phyloP scores from a whole-genome alignment of 2,797 vertebrate genomes.

The Neostethus bicornis region DNA sequence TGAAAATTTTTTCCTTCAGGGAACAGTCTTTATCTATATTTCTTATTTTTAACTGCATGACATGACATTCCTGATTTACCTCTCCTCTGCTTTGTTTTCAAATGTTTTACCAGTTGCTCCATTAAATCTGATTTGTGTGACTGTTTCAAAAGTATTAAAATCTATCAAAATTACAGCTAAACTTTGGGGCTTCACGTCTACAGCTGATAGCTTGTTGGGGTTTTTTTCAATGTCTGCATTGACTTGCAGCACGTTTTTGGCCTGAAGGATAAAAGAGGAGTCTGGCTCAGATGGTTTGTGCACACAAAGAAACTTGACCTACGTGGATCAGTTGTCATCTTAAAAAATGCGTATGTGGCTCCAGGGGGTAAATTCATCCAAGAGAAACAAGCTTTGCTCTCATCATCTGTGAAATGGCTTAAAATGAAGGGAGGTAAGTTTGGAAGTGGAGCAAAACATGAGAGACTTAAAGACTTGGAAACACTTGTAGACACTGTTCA shows the following conservation, averaged over 20 bases:
- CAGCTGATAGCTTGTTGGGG: not conserved
- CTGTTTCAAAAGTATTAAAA: conserved; percentile 9
- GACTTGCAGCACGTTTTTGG: conserved; percentile 19
- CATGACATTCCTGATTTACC: conserved; percentile 38
- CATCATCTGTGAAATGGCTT: conserved; percentile 67
- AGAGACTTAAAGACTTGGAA: conserved; percentile 55
- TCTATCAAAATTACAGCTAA: not conserved
- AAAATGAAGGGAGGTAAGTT: conserved; percentile 20
- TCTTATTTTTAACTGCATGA: conserved; percentile 50
- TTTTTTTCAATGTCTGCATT: conserved; percentile 24
- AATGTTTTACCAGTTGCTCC: conserved; percentile 9
- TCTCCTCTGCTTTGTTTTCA: conserved; percentile 32
- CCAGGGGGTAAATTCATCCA: conserved; percentile 42
- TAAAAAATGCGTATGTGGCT: conserved; percentile 54
- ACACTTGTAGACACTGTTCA: conserved; percentile 32
- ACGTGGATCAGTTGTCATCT: conserved; percentile 44
- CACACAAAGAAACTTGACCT: conserved; percentile 54
- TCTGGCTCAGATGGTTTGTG: conserved; percentile 31
- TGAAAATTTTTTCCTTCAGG: conserved; percentile 38
- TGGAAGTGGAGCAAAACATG: conserved; percentile 52
- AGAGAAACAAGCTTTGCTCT: conserved; percentile 35
- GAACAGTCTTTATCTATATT: conserved; percentile 47
- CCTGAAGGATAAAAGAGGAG: conserved; percentile 24
- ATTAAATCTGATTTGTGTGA: not conserved
- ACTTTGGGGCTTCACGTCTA: not conserved